Evolutionary conservation across 2,888 invertebrate species (phyloP).

Genomic region (Druceiella hillmani): DNA sequence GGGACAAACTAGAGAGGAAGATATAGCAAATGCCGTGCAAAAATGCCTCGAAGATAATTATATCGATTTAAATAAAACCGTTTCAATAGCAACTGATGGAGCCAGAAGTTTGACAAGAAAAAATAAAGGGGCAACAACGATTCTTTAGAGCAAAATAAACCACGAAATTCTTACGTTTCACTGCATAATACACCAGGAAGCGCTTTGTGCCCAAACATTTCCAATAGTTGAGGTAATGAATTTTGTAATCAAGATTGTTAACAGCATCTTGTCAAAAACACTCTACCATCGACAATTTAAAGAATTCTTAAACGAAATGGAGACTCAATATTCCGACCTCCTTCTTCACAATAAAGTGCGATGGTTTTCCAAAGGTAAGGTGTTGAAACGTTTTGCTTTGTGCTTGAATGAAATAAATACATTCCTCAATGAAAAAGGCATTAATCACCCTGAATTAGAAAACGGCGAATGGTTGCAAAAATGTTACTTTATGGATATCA

Average conservation of each 20-base stretch:
- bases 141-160: conserved; percentile 8
- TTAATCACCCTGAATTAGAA: conserved; percentile 20
- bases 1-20: conserved; percentile 13
- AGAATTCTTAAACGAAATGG: conserved; percentile 12
- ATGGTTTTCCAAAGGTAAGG: conserved; percentile 16
- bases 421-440: conserved; percentile 20
- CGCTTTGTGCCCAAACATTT: conserved; percentile 24
- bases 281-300: conserved; percentile 8
- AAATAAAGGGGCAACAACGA: conserved; percentile 8
- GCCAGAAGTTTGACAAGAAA: too few species aligned
- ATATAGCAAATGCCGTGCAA: conserved; percentile 12
- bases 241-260: conserved; percentile 24
- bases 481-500: conserved; percentile 12
- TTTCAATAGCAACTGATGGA: conserved; percentile 13
- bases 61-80: conserved; percentile 14
- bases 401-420: conserved; percentile 15
- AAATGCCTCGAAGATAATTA: conserved; percentile 11
- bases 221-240: conserved; percentile 25
- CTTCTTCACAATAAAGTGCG: conserved; percentile 14
- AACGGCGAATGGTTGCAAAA: conserved; percentile 22
- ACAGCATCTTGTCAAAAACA: conserved; percentile 15
- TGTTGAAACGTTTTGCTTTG: conserved; percentile 14
- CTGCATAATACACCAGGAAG: conserved; percentile 16
- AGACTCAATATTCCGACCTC: conserved; percentile 14
- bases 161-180: conserved; percentile 19